Base-by-base conservation (phyloP, 2,113 vertebrate genomes). In the Fregata magnificens region DNA sequence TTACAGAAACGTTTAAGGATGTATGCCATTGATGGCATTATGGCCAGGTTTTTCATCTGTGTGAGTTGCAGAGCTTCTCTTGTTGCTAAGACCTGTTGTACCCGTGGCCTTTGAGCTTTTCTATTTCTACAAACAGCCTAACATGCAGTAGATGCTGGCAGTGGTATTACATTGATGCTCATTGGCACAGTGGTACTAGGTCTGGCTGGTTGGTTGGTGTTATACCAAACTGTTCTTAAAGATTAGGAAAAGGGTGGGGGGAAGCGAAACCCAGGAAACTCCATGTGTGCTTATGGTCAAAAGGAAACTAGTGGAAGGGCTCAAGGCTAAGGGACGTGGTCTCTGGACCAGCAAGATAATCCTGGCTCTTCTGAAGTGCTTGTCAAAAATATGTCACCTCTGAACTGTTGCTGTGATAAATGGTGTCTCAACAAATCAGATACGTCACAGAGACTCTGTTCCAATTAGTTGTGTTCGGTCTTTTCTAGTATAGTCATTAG, bases 171-270 rank as follows among this genome's bases (percentile, higher is more conserved):
- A 14, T 3, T 22, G 62, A 13, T 76, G 52, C 31, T 65, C 40
- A 19, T 44, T 1, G 1, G 22, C 26, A 13, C 6, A 44, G 18
- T 26, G 9, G 2, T 44, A 4, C 7, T n/a, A 28, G 20, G 7
- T 26, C 25, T 78, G 45, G 4, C 13, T 80, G 31, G 20, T 70
- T 77, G 38, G 38, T 22, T 67, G 50, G 5, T 65, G 38, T 92
- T 50, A 25, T 2, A 79, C 49, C 53, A 88, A 42, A 17, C 13
- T 67, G 12, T 62, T 31, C 31, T 45, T 44, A 34, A 73, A 80
- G 13, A 13, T 82, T 34, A 70, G 52, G 47, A 63, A 67, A 87
- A 53, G 8, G 5, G 4, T 4, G 5, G 4, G 38, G 28, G 3
- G 9, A 10, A 13, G 7, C 9, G 15, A 66, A 91, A 24, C 13